Conservation (phyloP, 2,888 invertebrate species). For the Protophormia terraenovae region DNA sequence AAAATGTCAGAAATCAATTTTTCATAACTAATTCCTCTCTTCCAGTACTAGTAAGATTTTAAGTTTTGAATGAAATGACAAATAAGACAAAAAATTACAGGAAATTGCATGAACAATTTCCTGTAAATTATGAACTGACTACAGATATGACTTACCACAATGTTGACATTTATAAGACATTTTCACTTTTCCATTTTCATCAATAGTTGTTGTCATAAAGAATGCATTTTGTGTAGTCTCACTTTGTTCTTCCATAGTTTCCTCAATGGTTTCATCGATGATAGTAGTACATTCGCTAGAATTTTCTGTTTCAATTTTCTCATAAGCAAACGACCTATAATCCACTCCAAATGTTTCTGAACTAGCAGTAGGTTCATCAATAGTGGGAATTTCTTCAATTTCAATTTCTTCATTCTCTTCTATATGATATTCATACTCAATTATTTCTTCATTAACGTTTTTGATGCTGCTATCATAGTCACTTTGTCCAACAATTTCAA, state of each 20-base stretch:
- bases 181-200: conserved; percentile 59
- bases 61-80: too few species aligned
- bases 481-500: background rate
- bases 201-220: conserved; percentile 42
- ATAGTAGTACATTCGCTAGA: background rate
- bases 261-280: conserved; percentile 2
- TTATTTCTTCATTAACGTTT: conserved; percentile 3
- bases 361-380: conserved; percentile 14
- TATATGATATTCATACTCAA: conserved; percentile 56
- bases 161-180: conserved; percentile 55
- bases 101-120: too few species aligned
- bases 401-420: conserved; percentile 31
- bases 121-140: too few species aligned
- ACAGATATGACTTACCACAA: conserved; percentile 49
- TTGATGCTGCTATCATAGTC: background rate
- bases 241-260: background rate
- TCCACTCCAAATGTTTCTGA: conserved; percentile 19
- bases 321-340: conserved; percentile 18
- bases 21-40: too few species aligned
- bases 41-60: too few species aligned
- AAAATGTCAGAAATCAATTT: too few species aligned
- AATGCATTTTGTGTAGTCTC: conserved; percentile 24
- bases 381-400: background rate
- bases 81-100: too few species aligned
- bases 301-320: conserved; percentile 6